phyloP scores from a whole-genome alignment of 2,888 invertebrate species.

The Deilephila porcellus region DNA sequence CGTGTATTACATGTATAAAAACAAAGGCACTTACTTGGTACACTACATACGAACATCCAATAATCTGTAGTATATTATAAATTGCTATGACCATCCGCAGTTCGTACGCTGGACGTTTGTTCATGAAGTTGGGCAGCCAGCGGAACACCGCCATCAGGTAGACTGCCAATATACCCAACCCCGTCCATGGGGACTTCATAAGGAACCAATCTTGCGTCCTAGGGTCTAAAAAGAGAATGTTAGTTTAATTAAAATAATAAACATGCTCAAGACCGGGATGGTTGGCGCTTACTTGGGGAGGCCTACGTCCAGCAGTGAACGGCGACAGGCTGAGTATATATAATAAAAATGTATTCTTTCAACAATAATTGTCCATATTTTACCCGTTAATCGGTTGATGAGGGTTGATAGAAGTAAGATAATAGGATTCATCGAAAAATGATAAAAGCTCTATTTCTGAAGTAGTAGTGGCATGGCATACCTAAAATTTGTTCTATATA shows the following conservation, averaged over 20 bases:
- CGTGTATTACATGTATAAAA: too few relatives aligned
- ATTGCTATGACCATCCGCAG: constrained; percentile 85
- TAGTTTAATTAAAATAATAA: not conserved
- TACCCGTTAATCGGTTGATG: too few relatives aligned
- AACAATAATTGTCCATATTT: too few relatives aligned
- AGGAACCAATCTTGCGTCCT: constrained; percentile 88
- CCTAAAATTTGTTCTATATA: too few relatives aligned
- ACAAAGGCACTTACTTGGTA: constrained; percentile 77
- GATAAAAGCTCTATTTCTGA: too few relatives aligned
- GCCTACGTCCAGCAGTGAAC: too few relatives aligned
- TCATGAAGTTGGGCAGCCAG: constrained; percentile 89
- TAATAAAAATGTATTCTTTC: too few relatives aligned
- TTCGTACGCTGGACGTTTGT: constrained; percentile 86
- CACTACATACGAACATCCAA: constrained; percentile 84
- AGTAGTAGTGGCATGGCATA: too few relatives aligned
- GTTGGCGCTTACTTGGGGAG: too few relatives aligned
- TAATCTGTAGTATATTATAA: constrained; percentile 89
- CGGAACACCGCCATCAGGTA: constrained; percentile 88
- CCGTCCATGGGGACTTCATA: constrained; percentile 88
- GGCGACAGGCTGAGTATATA: too few relatives aligned
- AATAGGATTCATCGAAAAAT: too few relatives aligned
- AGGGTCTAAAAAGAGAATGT: constrained; percentile 75
- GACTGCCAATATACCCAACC: constrained; percentile 79
- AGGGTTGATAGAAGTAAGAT: too few relatives aligned
- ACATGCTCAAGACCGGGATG: not conserved